Base-by-base conservation (phyloP, 2,797 vertebrate genomes). In the Sebastes hubbsi region DNA sequence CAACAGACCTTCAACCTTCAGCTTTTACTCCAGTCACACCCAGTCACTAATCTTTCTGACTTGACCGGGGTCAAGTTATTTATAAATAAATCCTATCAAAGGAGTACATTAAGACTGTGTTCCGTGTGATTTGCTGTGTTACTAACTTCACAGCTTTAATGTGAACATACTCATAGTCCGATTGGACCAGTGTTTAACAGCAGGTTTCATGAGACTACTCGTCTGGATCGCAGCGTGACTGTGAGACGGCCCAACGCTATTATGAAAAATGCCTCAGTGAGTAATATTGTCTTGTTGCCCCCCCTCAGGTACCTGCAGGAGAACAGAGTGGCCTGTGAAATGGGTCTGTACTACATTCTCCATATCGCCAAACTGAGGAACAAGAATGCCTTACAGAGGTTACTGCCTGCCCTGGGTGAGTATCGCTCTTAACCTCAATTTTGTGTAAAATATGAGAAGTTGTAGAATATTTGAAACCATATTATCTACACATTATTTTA, bases 321-420 rank as follows among this genome's bases (percentile, higher is more conserved):
- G 76, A 98, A 99, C 95, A 94, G 97, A 71, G 97, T 98, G 86
- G 99, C 98, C 13, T 99, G 98, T 87, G 98, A 99, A 91, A 97
- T 99, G 81, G 98, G 98, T 12, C 96, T 99, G 0, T 99, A 99
- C 89, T 99, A 99, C 1, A 93, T 98, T 4, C 97, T 99, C 54
- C 98, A 99, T 88, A 96, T 99, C 29, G 97, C 98, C 52, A 99
- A 98, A 83, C 96, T 97, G 92, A 96, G 98, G 92, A 99, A 99
- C 91, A 99, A 97, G 91, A 99, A 99, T 2, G 98, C 98, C 11
- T 93, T 99, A 12, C 97, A 98, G 32, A 96, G 98, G 74, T 90
- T 99, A 12, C 94, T 99, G 4, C 98, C 98, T 0, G 95, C 97
- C 0, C 92, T 99, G 0, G 96, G 98, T 99, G 75, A 96, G 96